phyloP scores from a whole-genome alignment of 64 coral and sea anemone genomes.

The Acropora yongei region DNA sequence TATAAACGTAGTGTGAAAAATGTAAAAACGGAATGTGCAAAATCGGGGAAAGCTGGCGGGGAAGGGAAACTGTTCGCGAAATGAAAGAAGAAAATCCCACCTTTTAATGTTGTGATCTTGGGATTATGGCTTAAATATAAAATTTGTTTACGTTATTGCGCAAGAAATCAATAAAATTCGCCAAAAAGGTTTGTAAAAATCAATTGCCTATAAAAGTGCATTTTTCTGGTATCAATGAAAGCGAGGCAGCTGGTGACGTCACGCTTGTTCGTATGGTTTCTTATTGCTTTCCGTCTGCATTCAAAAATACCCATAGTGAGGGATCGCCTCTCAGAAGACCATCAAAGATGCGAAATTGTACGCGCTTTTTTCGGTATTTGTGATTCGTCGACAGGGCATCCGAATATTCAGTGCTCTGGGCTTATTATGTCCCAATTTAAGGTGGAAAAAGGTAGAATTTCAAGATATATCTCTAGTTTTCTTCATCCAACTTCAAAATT shows the following conservation, averaged over 20 bases:
- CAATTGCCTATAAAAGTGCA: not conserved
- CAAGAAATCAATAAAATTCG: not conserved
- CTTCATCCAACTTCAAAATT: not conserved
- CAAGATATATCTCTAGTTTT: not conserved
- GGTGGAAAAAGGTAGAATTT: constrained; percentile 60
- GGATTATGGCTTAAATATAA: not conserved
- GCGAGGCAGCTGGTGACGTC: constrained; percentile 34
- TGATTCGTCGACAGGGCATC: constrained; percentile 12
- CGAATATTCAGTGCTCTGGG: constrained; percentile 1
- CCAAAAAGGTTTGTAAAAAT: not conserved
- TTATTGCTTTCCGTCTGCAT: constrained; percentile 38
- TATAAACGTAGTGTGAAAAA: not conserved
- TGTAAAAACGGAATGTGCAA: not conserved
- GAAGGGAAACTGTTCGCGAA: not conserved
- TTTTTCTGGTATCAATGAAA: constrained; percentile 1
- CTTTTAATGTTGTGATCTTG: not conserved
- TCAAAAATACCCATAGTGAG: constrained; percentile 24
- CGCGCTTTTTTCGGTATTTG: constrained; percentile 33
- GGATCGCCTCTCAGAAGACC: not conserved
- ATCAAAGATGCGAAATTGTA: constrained; percentile 49
- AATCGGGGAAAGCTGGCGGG: not conserved
- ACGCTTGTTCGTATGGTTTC: not conserved
- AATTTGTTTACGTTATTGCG: constrained; percentile 4
- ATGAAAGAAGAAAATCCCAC: not conserved
- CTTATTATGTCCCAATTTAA: constrained; percentile 75